Base-by-base conservation (phyloP, 2,113 vertebrate genomes). In the Nymphicus hollandicus region DNA sequence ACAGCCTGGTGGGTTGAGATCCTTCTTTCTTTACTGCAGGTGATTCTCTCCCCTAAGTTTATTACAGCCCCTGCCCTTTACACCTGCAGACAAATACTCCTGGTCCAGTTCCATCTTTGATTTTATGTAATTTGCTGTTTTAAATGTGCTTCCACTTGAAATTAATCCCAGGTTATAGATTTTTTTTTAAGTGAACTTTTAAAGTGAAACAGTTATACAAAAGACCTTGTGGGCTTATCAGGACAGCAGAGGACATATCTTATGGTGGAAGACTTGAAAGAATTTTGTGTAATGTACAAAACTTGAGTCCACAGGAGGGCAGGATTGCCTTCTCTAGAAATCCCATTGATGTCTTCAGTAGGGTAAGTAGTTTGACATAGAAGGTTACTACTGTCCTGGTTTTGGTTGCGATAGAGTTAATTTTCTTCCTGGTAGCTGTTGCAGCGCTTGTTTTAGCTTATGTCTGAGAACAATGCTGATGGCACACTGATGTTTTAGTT, bases 201-300 rank as follows among this genome's bases (percentile, higher is more conserved):
- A 19, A 58, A 71, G 4, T n/a, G 63, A 37, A 83, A 56, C 18
- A 63, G 12, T 80, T 88, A 89, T 29, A 53, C 20, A n/a, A 33
- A 86, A 61, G 18, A 82, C 7, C 0, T 0, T 9, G 11, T 60
- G 10, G 10, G 17, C 47, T 78, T 28, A 25, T 37, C 1, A 1
- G 47, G 22, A 53, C n/a, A 41, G 8, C 20, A 56, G 29, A 70
- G 18, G 16, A 13, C 3, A 2, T 41, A 18, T 19, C 18, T 72
- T 27, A 11, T 17, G 22, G 50, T 37, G 24, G 11, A 24, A 76
- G 33, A 39, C 46, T 55, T 55, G 35, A 64, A 82, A 82, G 56
- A 47, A 43, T 27, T 65, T 13, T 79, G 35, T 47, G 78, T n/a
- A 23, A 17, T 39, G 82, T 58, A 9, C 20, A 84, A 76, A 50